Evolutionary conservation across 2,113 vertebrate genomes (phyloP), one percentile per base, ranked within the genome.

Genomic region (Seriola rivoliana): DNA sequence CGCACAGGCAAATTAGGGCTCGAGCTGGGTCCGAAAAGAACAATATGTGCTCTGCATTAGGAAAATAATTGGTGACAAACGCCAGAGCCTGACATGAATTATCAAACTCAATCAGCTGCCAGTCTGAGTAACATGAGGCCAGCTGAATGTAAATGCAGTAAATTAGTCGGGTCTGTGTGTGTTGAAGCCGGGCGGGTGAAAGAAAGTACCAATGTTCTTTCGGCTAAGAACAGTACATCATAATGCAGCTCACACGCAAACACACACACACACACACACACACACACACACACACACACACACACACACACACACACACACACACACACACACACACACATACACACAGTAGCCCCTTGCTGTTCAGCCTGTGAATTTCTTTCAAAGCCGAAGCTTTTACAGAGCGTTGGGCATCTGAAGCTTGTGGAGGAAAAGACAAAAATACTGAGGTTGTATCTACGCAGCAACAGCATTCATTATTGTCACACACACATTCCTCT

Each of bases 241-340:
- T 57, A 55, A 87, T 86, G 78, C 81, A 57, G 70, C 73, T 54
- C 85, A 78, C 67, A 86, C 55, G 48, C 54, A 12, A 40, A 40
- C 36, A 58, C 34, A 13, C 38, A 44, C n/a, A 42, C 69, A 44
- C 29, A 63, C 48, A 12, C 52, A 40, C 36, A 58, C 12, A 38
- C 34, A 7, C 38, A 29, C n/a, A 29, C 69, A 29, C 48, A 23
- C 11, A 38, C 50, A 14, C 52, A 29, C 36, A 58, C 14, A 59
- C 40, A 40, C 13, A 54, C 52, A 54, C 52, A 54, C 52, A 54
- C 52, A 19, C 52, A 54, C 21, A n/a, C 68, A 25, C 21, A 57
- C 52, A 54, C 21, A n/a, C 68, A 25, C 21, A 57, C 13, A 59
- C 38, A 40, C 21, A 52, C 48, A 50, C 48, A 8, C 48, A 50